Evolutionary conservation across 2,888 invertebrate species (phyloP).

Genomic region (Sycophila texana): DNA sequence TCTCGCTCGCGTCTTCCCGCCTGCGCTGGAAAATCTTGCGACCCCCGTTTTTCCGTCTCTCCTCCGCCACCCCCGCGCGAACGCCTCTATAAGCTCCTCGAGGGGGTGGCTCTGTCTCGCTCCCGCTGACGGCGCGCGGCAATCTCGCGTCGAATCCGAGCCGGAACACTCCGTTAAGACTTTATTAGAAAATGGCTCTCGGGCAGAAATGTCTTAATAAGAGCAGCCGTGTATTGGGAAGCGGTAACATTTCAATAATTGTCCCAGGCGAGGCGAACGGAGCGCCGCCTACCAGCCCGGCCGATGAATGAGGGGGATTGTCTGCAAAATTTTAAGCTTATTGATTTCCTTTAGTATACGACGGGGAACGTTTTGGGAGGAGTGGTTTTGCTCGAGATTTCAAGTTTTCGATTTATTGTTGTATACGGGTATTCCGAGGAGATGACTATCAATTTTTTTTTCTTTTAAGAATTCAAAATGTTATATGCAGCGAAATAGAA

Average conservation of each 20-base stretch:
- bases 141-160: constrained; percentile 48
- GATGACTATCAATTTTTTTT: no score
- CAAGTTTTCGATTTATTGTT: no score
- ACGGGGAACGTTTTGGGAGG: no score
- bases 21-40: constrained; percentile 29
- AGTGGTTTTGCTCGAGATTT: no score
- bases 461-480: no score
- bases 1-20: neutral
- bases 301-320: neutral
- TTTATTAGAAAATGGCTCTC: constrained; percentile 73
- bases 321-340: constrained; percentile 36
- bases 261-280: neutral
- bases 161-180: constrained; percentile 61
- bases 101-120: neutral
- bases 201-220: constrained; percentile 68
- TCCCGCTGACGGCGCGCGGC: neutral
- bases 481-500: no score
- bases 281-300: neutral
- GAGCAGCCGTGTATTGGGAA: neutral
- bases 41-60: constrained; percentile 47
- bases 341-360: constrained; percentile 29
- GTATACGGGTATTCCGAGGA: no score
- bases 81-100: neutral
- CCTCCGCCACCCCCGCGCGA: neutral
- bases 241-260: constrained; percentile 52